Evolutionary conservation across 2,113 vertebrate species (phyloP).

Genomic region (Cynopterus brachyotis): DNA sequence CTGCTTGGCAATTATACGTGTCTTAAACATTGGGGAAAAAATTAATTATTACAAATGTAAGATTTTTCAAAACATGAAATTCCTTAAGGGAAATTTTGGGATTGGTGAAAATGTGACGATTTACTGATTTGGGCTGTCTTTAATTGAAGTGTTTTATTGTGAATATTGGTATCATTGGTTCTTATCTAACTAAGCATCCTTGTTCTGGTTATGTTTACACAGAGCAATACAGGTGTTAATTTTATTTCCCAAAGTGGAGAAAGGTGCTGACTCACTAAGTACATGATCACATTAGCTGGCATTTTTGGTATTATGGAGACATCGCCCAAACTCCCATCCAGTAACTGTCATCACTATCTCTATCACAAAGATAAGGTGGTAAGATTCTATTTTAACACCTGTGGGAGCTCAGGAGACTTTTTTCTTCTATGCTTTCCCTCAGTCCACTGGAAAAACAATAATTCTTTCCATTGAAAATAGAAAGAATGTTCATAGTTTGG

Average conservation of each 20-base stretch:
- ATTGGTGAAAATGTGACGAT: not conserved
- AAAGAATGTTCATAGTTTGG: conserved; percentile 23
- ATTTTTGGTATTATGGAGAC: not conserved
- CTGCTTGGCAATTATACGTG: not conserved
- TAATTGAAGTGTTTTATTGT: conserved; percentile 23
- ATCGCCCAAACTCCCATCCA: not conserved
- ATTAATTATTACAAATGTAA: not conserved
- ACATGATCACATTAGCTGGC: not conserved
- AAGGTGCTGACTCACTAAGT: not conserved
- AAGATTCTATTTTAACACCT: not conserved
- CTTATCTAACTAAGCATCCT: not conserved
- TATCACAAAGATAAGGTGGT: not conserved
- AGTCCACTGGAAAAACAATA: not conserved
- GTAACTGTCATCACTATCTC: not conserved
- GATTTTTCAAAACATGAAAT: conserved; percentile 15
- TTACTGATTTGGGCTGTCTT: not conserved
- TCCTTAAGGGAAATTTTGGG: not conserved
- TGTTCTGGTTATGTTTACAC: not conserved
- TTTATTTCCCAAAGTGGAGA: not conserved
- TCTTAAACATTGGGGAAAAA: conserved; percentile 19
- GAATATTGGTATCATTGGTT: not conserved
- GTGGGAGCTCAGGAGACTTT: not conserved
- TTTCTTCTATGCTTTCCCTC: not conserved
- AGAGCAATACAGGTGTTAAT: not conserved
- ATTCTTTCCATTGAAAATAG: conserved; percentile 22